Evolutionary conservation across 2,797 vertebrate genomes (phyloP), one percentile per base, ranked within the genome.

Genomic region (Betta splendens): DNA sequence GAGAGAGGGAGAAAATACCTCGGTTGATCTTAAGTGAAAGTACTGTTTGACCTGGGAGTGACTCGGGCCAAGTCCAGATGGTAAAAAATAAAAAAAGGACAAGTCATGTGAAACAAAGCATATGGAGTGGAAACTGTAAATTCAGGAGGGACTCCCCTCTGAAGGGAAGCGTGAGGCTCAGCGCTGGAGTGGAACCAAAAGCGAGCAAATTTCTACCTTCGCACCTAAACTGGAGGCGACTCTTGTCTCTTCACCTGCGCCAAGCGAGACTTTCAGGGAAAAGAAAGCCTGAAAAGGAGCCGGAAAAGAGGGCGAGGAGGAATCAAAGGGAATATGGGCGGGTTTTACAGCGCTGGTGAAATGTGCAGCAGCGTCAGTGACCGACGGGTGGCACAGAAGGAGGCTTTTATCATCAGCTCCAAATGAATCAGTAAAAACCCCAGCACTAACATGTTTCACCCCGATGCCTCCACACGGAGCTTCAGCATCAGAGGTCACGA

Each of bases 261-360:
- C 71, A 81, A 72, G 78, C 45, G 47, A 65, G 53, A 31, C 48
- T 83, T 60, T 56, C 65, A 75, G 60, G 69, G 60, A 44, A 51
- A 56, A 66, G 39, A 62, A 69, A 64, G 51, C n/a, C 3, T 55
- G 58, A 68, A 59, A 42, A 53, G 48, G 57, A 61, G 49, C 42
- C 32, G 40, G 55, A 48, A 11, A 42, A 38, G 28, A 28, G 26
- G n/a, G 11, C 57, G 31, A 72, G 61, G 36, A 36, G 57, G 72
- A 86, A 87, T 90, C 81, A 90, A 91, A 91, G 86, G 83, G 76
- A 83, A 83, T 83, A 75, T 90, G n/a, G n/a, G n/a, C 80, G 81
- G 81, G 62, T 72, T 93, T 92, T 92, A 92, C 84, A 80, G 46
- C 81, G 75, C 38, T 52, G 75, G 66, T 40, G 45, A 87, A 86